Percentiles rank a stretch among this genome's conserved stretches.
These are phyloP conservation scores for Forbesichthys agassizii DNA, from an alignment of 2,113 vertebrate genomes.

Conservation along the genomic window DNA sequence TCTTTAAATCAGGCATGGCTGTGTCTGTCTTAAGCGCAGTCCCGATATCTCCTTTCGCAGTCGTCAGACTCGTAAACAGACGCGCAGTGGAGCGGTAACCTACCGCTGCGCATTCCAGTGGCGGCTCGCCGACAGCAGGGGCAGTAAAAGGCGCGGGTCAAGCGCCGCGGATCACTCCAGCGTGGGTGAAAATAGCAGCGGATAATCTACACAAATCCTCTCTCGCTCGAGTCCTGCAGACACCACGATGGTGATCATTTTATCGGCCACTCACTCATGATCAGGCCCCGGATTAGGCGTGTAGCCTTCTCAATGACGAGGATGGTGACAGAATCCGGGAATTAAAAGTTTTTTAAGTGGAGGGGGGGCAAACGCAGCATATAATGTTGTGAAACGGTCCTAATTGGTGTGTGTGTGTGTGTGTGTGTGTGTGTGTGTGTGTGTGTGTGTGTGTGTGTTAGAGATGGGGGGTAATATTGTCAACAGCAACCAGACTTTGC, in stretches of 20 bases:
- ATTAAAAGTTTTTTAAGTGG: conserved; percentile 11
- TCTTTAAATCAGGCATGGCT: conserved; percentile 13
- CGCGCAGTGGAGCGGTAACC: background rate
- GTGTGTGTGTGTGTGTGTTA: no score
- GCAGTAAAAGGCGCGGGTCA: conserved; percentile 42
- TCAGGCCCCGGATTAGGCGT: conserved; percentile 56
- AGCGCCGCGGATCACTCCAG: conserved; percentile 47
- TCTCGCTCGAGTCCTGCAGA: conserved; percentile 55
- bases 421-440: no score
- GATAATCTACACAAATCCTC: conserved; percentile 77
- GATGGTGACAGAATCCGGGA: conserved; percentile 22
- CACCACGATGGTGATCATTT: conserved; percentile 62
- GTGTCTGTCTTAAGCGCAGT: conserved; percentile 39
- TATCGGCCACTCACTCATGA: conserved; percentile 55
- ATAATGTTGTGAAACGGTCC: background rate
- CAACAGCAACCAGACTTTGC: conserved; percentile 26
- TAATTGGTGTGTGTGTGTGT: background rate
- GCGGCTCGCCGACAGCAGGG: conserved; percentile 19
- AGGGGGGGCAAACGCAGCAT: conserved; percentile 10
- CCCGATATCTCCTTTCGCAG: conserved; percentile 9
- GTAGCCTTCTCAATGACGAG: background rate
- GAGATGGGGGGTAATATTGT: conserved; percentile 8
- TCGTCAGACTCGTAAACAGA: conserved; percentile 30
- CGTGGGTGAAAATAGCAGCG: conserved; percentile 70
- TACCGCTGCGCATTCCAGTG: background rate